Evolutionary conservation across 2,888 invertebrate species (phyloP).

Genomic region (Allacma fusca): DNA sequence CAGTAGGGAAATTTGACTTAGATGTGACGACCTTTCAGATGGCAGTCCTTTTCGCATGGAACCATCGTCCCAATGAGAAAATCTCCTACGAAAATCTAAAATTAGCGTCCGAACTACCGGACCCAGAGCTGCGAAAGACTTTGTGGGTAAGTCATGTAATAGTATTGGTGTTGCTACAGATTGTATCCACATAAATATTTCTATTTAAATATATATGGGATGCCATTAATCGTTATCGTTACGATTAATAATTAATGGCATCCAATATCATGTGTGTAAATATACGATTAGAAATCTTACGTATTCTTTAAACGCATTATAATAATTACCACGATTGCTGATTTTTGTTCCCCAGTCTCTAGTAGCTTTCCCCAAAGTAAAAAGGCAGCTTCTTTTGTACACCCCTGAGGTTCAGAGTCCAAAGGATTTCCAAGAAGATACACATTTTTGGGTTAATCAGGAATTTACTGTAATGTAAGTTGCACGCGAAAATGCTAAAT

Average conservation of each 20-base stretch:
- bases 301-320: not conserved
- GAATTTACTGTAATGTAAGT: constrained; percentile 84
- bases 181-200: not conserved
- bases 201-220: no score
- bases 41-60: constrained; percentile 99
- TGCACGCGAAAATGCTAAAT: constrained; percentile 5
- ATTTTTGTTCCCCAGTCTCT: constrained; percentile 73
- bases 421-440: constrained; percentile 92
- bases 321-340: no score
- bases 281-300: no score
- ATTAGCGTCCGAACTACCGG: constrained; percentile 94
- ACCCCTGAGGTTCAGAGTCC: constrained; percentile 82
- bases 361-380: constrained; percentile 94
- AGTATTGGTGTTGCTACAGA: not conserved
- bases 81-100: constrained; percentile 96
- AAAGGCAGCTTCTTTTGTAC: constrained; percentile 86
- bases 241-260: no score
- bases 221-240: no score
- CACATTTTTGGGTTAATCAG: constrained; percentile 96
- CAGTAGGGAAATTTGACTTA: constrained; percentile 91
- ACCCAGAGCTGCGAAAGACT: constrained; percentile 92
- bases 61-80: constrained; percentile 90
- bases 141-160: constrained; percentile 72
- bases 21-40: constrained; percentile 99
- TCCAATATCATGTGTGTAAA: no score